Base-by-base conservation (phyloP, 2,888 invertebrate genomes). In the Acleris holmiana region DNA sequence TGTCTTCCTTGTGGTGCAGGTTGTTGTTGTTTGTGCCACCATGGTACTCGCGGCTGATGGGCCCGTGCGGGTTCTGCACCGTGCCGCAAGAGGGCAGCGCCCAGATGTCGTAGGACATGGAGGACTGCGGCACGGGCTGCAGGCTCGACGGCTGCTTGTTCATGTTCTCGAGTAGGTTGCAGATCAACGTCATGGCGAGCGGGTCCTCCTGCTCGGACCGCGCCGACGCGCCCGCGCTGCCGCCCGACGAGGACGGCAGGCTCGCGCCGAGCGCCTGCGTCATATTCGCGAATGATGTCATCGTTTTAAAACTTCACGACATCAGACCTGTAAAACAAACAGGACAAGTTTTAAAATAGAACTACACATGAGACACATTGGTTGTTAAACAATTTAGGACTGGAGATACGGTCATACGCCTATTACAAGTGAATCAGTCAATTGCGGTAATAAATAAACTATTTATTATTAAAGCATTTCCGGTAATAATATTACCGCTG, bases 141-240 rank as follows among this genome's bases (percentile, higher is more conserved):
- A 79, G 44, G 57, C 85, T 17, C 44, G 44, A 15, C 44, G 64
- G 89, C 35, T 35, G 89, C 73, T 88, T 89, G 76, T 89, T 90
- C 90, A 90, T 91, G 80, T 91, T 93, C 78, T 93, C 93, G 69
- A 94, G 85, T 66, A 94, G 88, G 75, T 92, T 93, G 82, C 91
- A 90, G 76, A 93, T 85, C 79, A 93, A 91, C 29, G 88, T 86
- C 87, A 92, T 87, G 55, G 79, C 86, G 25, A 85, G 77, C 64
- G 89, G 80, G 69, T 86, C 85, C 69, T 86, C 87, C 58, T 78
- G 80, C 59, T 86, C 86, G 66, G 76, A 72, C 70, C 80, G 78
- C 69, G 77, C 78, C 56, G 84, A 76, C 46, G 83, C 76, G 68
- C 83, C 78, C 48, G 78, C 76, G 48, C 58, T 47, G 53, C 53